Base-by-base conservation (phyloP, 2,888 invertebrate species). In the Agrochola lota region DNA sequence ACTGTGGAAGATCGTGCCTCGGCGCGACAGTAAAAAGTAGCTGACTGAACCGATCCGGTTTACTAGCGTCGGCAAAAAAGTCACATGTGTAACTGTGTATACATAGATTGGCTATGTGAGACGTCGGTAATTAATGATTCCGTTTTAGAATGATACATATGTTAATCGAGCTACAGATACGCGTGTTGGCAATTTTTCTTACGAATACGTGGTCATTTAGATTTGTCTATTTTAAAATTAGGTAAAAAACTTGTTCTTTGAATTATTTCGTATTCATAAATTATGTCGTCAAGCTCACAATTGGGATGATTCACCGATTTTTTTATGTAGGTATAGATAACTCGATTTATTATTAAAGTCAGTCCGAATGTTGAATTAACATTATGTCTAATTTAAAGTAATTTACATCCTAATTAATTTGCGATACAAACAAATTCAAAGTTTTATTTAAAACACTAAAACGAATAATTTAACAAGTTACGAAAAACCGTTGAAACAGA, bases 21-120 rank as follows among this genome's bases (percentile, higher is more conserved):
- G 78, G 76, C 81, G 87, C 87, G 91, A 82, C 86, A 77, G 88
- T 90, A 90, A 90, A 90, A 90, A 91, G 84, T 87, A 84, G 91
- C 91, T 90, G 91, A 91, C 86, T 85, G 77, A 74, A 83, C 83
- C 84, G 86, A 88, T 83, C 86, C 86, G 84, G 86, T 87, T 88
- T 86, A 83, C 80, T 90, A 82, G 83, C 85, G 82, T 85, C 80
- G 75, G 84, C 90, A 85, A 87, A 90, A 89, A 85, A 81, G 59
- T 81, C 62, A 82, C 68, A 64, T 84, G 78, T 84, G 77, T 80
- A 71, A 52, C 52, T 52, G 52, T 52, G 52, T 52, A 9, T 80
- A 73, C 2, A 30, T 68, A 87, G 68, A 88, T 85, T 76, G 69
- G 70, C 74, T 84, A 62, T 70, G 64, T 63, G 77, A 75, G 62